Base-by-base conservation (phyloP, 2,888 invertebrate genomes). In the Sinotaia quadrata region DNA sequence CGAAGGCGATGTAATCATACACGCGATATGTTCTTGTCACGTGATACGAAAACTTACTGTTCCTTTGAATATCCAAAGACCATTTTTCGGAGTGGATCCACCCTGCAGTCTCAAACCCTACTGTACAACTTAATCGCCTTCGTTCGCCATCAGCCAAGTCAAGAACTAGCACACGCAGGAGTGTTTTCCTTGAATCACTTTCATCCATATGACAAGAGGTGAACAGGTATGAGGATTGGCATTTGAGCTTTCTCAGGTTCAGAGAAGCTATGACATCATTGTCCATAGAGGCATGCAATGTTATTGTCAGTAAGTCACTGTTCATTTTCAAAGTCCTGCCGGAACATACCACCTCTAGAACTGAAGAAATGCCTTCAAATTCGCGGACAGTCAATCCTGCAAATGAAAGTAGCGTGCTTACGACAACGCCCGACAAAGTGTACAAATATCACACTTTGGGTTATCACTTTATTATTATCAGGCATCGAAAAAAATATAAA, bases 271-370 rank as follows among this genome's bases (percentile, higher is more conserved):
- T 31, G 10, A 56, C 37, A 7, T 56, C 41, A 1, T 27, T 27
- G 52, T 15, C 31, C 27, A 21, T 2, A 24, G 41, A 52, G 24
- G 65, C 24, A 33, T 65, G 47, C 37, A 65, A 41, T 8, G 37
- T 56, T 44, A 65, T 29, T 21, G 56, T 65, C 56, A 65, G 18
- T 15, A 65, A 47, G 65, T 65, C 65, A 21, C 29, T 41, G 56
- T 41, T 29, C 33, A 56, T 7, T 31, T 41, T 36, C 37, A 65
- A 44, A 33, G 33, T 36, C 21, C 56, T 41, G 8, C 65, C 65
- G 2, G 65, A 44, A 34, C 65, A 65, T 44, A 27, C 41, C 29
- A 65, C 56, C 41, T 65, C 65, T n/a, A 65, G 31, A 27, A 65
- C 54, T 29, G 52, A 36, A 5, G 56, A 31, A 18, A 65, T 33